Evolutionary conservation across 2,888 invertebrate species (phyloP), one percentile per base, ranked within the genome.

Genomic region (Tetragonisca angustula): DNA sequence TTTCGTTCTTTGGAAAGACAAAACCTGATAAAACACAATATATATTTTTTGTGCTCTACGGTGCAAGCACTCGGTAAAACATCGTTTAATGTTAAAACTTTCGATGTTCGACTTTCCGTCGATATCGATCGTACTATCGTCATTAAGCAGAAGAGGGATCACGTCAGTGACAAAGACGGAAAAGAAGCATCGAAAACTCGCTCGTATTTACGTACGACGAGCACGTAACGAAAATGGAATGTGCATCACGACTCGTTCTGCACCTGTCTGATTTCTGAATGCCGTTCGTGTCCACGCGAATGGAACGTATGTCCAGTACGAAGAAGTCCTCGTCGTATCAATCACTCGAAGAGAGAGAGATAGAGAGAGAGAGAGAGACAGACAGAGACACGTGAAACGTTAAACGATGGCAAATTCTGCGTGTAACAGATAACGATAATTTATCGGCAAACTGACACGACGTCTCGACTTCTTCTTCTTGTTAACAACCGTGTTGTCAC

Each of bases 151-250:
- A 49, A 67, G 43, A 49, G 11, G 24, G 36, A 71, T 43, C 49
- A 5, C 61, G 27, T 65, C 50, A 15, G 27, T 54, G 4, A 17
- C 5, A 6, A 24, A 19, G 43, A 62, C 15, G 9, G 36, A 32
- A n/a, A 43, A 50, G 13, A 13, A 24, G n/a, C 61, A 3, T 24
- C 43, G 43, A 43, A 70, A 70, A 36, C 17, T 32, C 43, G 43
- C 11, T n/a, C 27, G 43, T 61, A 32, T 69, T 80, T 71, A 61
- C 52, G 62, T 75, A 81, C 43, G 61, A 36, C 70, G 62, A 43
- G 49, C 82, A 83, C 82, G 81, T 72, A 76, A 52, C 54, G 24
- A 19, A 59, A 17, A 49, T 17, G 54, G 75, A 83, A 81, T 81
- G 71, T 62, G 67, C 69, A 70, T 74, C 69, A 27, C 15, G 32